Base-by-base conservation (phyloP, 2,113 vertebrate species). In the Poeciliopsis occidentalis region DNA sequence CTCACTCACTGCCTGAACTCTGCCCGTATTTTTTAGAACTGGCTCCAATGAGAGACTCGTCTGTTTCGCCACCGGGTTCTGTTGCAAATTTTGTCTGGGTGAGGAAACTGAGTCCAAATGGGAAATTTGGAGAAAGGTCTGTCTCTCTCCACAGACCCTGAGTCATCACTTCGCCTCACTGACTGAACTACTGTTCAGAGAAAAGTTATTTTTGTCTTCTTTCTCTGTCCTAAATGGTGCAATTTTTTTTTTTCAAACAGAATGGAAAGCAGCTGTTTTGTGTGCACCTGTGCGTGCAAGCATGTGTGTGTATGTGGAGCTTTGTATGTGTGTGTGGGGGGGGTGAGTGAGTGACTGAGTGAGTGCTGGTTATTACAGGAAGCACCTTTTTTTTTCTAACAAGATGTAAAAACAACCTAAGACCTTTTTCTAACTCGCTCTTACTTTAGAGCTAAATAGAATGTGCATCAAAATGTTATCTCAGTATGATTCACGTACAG, bases 301-400 rank as follows among this genome's bases (percentile, higher is more conserved):
- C 67, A 31, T 57, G 29, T 51, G 27, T 3, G 15, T 39, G 51
- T 64, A 47, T 62, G 37, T 30, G 72, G 47, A 39, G 47, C 57
- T 64, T 5, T 39, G 47, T 15, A 60, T 57, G 37, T 30, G 19
- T 34, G 47, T 64, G 54, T 69, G 30, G 47, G 30, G 47, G 31
- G 67, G 39, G 41, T 67, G 27, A 65, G 76, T 73, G 44, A 69
- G 61, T 19, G 69, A 47, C 65, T 76, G 82, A 51, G 61, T 64
- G 51, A 12, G 75, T 70, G 34, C 76, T 78, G 77, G 17, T 47
- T 77, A 70, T 81, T 80, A 85, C 34, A 74, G 74, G 47, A 88
- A 88, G 86, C 84, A 85, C 74, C 81, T 88, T 88, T 90, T 69
- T 69, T 37, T 90, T 90, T 86, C 85, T 89, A 88, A 89, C 83